Base-by-base conservation (phyloP, 2,888 invertebrate genomes). In the Netelia melanura region DNA sequence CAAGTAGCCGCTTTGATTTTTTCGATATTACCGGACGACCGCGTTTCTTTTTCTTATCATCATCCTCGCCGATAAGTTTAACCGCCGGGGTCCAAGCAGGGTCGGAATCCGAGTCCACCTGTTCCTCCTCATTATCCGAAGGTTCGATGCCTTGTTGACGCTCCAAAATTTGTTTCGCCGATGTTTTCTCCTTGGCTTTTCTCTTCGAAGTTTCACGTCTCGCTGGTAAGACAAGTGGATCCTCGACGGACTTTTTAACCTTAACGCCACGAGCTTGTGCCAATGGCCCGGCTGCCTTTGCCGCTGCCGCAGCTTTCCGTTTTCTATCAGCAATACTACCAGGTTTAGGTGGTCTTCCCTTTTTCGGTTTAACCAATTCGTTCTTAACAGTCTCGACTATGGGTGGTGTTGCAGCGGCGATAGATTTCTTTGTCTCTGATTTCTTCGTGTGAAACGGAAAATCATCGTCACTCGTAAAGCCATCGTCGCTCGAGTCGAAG, bases 11-110 rank as follows among this genome's bases (percentile, higher is more conserved):
- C 25, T 88, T 90, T 5, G 90, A 89, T 76, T 89, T 91, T 85
- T 92, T 92, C 1, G 89, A 89, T 56, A 92, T 91, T 10, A 92
- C 91, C n/a, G 92, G 92, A 38, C 92, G 90, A 0, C 92, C 91
- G 43, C 94, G 92, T 83, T 94, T 94, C 84, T 94, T 94, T 56
- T 93, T 91, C 48, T 94, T 91, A 0, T 94, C 91, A 10, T 93
- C 92, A 17, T 94, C 92, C 21, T 94, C 94, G 10, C 94, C 94
- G 5, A 88, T 88, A 93, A 91, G 86, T 88, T 95, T 95, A 52
- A 95, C 95, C 85, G 95, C 95, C 9, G 96, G 96, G n/a, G 96
- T 96, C 96, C 96, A 97, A n/a, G 96, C 96, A 9, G 96, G 96
- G 94, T 97, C 96, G 9, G 96, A 95, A 93, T 96, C 96, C 0